Percentiles rank a stretch among this genome's conserved stretches.
phyloP scores from a whole-genome alignment of 2,888 invertebrate species.

The Pheosia tremula region DNA sequence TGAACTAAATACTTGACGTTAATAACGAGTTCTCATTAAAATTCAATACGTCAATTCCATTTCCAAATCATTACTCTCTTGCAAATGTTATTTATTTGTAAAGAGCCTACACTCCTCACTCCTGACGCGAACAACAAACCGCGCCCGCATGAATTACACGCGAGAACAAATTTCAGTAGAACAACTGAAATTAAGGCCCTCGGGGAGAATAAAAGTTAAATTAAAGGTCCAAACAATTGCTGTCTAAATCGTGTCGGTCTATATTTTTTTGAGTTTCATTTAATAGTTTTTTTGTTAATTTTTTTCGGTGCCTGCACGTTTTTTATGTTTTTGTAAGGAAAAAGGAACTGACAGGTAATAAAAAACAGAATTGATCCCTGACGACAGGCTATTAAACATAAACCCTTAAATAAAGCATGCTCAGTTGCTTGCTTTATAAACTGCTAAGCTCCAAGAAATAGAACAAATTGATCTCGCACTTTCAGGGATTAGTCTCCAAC shows the following conservation, averaged over 20 bases:
- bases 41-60: background rate
- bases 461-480: constrained; percentile 24
- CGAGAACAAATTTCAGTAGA: constrained; percentile 43
- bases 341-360: too few species aligned
- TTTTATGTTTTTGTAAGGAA: too few species aligned
- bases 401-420: constrained; percentile 10
- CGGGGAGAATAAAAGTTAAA: constrained; percentile 52
- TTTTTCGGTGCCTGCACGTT: too few species aligned
- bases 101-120: background rate
- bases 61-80: background rate
- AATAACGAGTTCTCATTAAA: background rate
- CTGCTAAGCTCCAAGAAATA: constrained; percentile 15
- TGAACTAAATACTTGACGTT: background rate
- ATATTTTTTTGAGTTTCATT: background rate
- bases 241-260: constrained; percentile 27
- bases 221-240: constrained; percentile 44
- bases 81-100: background rate
- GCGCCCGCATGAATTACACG: constrained; percentile 48
- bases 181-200: constrained; percentile 45
- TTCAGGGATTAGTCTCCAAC: constrained; percentile 14
- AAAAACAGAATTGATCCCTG: background rate
- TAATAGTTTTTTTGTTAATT: background rate
- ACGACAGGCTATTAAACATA: constrained; percentile 6
- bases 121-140: constrained; percentile 35
- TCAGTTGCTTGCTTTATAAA: too few species aligned